A percentile compares a stretch with the other conserved stretches of the same genome.
phyloP scores from a whole-genome alignment of 1,140 invertebrate species.

The Periplaneta americana region DNA sequence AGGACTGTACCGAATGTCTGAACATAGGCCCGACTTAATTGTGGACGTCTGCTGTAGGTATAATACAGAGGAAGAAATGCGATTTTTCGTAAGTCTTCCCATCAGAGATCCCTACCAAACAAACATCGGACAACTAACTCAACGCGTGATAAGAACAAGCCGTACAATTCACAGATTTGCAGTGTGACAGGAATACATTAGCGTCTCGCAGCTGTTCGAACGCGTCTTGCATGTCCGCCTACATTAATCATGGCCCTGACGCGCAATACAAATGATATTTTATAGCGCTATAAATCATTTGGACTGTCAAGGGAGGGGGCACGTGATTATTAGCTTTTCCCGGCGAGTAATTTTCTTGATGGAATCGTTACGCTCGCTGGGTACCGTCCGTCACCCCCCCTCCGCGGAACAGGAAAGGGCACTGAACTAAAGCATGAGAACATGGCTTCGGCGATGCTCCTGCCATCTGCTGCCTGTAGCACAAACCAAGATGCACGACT shows the following conservation, averaged over 20 bases:
- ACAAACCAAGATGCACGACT: neutral
- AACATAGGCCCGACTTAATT: too few relatives aligned
- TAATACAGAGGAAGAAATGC: too few relatives aligned
- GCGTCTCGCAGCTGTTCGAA: too few relatives aligned
- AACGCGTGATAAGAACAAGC: too few relatives aligned
- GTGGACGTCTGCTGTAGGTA: too few relatives aligned
- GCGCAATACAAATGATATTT: constrained; percentile 45
- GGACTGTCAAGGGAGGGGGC: constrained; percentile 34
- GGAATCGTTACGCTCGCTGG: constrained; percentile 8
- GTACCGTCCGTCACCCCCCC: neutral
- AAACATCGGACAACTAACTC: too few relatives aligned
- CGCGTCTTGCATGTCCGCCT: neutral
- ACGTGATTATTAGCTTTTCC: constrained; percentile 23
- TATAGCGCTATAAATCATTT: constrained; percentile 41
- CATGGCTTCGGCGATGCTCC: neutral
- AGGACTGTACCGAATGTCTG: too few relatives aligned
- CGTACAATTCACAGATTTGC: too few relatives aligned
- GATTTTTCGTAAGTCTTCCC: too few relatives aligned
- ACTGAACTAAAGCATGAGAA: neutral
- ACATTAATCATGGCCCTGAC: constrained; percentile 23
- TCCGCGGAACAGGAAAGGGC: neutral
- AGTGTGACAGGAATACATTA: too few relatives aligned
- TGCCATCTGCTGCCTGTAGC: neutral
- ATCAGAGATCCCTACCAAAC: too few relatives aligned
- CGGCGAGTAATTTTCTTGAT: constrained; percentile 22